Evolutionary conservation across 2,797 vertebrate genomes (phyloP).

Genomic region (Danionella dracula): DNA sequence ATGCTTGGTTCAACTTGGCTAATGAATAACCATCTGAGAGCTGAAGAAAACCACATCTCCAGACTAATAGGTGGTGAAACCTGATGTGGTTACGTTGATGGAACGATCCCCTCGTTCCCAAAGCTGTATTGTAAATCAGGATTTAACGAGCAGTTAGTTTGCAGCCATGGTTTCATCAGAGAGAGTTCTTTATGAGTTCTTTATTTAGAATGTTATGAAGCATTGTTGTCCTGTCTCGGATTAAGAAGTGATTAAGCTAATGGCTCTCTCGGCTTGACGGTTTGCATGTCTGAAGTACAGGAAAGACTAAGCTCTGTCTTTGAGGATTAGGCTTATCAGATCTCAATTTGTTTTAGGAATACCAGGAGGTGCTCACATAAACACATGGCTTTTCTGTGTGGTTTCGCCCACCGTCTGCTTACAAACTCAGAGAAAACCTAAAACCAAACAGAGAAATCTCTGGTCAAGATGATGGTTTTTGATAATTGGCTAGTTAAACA

Average conservation of each 20-base stretch:
- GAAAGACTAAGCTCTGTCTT: background rate
- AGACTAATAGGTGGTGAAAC: background rate
- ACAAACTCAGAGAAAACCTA: too few species aligned
- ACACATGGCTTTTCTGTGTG: too few species aligned
- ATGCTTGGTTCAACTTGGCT: conserved; percentile 10
- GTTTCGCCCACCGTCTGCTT: too few species aligned
- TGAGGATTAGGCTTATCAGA: background rate
- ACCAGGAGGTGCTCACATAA: too few species aligned
- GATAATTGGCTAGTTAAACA: too few species aligned
- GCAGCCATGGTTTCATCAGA: conserved; percentile 7
- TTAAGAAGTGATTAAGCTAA: background rate
- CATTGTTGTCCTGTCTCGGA: background rate
- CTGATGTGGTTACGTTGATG: background rate
- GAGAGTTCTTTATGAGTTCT: background rate
- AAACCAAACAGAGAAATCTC: too few species aligned
- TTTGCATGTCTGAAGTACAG: background rate
- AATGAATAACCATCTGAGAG: conserved; percentile 1
- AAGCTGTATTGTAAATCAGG: background rate
- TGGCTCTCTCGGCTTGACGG: background rate
- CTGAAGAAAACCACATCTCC: conserved; percentile 17
- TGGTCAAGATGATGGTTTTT: too few species aligned
- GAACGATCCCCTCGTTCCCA: background rate
- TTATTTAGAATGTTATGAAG: conserved; percentile 7
- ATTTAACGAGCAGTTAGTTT: conserved; percentile 21
- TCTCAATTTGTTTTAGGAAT: too few species aligned